Percentiles rank a stretch among this genome's conserved stretches.
Evolutionary conservation across 2,113 vertebrate species (phyloP).

Genomic region (Manacus vitellinus): DNA sequence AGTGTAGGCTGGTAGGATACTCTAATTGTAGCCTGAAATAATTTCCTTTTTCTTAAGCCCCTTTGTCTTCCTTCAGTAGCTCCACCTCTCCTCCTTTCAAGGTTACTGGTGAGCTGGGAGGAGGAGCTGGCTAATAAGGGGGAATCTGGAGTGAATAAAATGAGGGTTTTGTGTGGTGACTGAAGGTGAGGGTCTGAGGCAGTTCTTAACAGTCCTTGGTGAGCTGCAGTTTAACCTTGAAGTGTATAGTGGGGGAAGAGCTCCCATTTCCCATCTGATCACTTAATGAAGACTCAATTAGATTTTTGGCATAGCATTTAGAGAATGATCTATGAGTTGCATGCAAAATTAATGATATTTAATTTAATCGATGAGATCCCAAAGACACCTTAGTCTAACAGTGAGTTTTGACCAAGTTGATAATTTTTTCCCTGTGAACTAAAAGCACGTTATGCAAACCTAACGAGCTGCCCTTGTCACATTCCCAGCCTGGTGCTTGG

Average conservation of each 20-base stretch:
- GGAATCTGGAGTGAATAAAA: background rate
- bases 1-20: background rate
- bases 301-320: conserved; percentile 31
- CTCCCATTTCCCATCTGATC: conserved; percentile 16
- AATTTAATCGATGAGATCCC: conserved; percentile 30
- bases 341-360: conserved; percentile 45
- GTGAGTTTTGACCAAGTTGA: background rate
- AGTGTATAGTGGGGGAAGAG: background rate
- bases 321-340: conserved; percentile 23
- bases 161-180: background rate
- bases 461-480: background rate
- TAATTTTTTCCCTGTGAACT: background rate
- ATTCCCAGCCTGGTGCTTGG: background rate
- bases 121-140: background rate
- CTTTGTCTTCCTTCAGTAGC: background rate
- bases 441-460: background rate
- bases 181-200: background rate
- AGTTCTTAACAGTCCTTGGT: background rate
- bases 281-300: conserved; percentile 48
- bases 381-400: background rate
- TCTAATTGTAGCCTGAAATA: background rate
- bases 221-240: conserved; percentile 38
- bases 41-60: background rate
- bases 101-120: background rate
- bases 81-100: background rate